These are phyloP conservation scores for Grammomys dolichurus DNA, from an alignment of 2,113 vertebrate genomes.

Conservation along the genomic window DNA sequence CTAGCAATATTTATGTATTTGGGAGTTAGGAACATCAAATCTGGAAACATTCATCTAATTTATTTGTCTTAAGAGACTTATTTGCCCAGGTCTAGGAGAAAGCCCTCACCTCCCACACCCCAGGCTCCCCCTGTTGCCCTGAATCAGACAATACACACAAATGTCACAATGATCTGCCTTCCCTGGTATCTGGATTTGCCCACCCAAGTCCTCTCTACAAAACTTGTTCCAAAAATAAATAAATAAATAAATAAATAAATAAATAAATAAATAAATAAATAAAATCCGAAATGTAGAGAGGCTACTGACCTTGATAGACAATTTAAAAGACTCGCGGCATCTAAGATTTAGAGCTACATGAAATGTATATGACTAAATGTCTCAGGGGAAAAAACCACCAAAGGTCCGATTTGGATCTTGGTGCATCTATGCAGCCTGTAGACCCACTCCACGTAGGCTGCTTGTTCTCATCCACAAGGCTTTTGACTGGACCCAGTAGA, in stretches of 20 bases:
- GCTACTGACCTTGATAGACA: conserved; percentile 59
- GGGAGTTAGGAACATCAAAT: background rate
- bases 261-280: too few relatives aligned
- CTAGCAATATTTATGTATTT: background rate
- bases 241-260: background rate
- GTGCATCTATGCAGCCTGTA: background rate
- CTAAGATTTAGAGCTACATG: conserved; percentile 70
- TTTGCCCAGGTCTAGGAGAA: background rate
- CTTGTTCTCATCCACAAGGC: fast-evolving
- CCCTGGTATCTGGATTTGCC: too few relatives aligned
- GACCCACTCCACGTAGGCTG: too few relatives aligned
- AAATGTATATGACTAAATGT: conserved; percentile 71
- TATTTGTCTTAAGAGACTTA: background rate
- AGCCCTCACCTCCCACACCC: background rate
- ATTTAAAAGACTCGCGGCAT: conserved; percentile 79
- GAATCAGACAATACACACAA: background rate
- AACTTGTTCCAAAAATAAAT: conserved; percentile 23
- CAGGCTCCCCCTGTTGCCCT: background rate
- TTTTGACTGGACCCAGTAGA: fast-evolving
- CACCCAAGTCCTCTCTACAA: background rate
- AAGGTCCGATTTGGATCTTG: conserved; percentile 60
- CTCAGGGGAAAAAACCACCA: conserved; percentile 34
- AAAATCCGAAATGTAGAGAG: conserved; percentile 49
- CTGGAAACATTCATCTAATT: background rate
- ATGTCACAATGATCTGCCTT: background rate